Evolutionary conservation across 2,888 invertebrate species (phyloP).

Genomic region (Tetranychus piercei): DNA sequence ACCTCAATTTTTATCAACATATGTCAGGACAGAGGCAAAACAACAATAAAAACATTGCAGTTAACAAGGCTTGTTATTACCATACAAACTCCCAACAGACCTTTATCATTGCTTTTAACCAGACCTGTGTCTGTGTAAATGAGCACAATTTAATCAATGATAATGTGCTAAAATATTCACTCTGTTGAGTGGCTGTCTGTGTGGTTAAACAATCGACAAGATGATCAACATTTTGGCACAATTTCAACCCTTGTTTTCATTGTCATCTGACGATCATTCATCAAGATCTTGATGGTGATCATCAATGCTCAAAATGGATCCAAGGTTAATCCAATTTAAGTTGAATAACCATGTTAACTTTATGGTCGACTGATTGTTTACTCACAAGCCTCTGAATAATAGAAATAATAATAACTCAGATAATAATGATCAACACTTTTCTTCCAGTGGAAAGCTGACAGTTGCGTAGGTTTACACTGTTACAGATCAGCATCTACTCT

Average conservation of each 20-base stretch:
- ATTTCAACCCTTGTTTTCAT: not conserved
- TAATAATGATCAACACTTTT: not conserved
- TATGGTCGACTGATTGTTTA: not conserved
- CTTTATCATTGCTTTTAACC: too few relatives aligned
- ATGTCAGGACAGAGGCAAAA: too few relatives aligned
- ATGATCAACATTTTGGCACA: too few relatives aligned
- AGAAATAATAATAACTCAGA: not conserved
- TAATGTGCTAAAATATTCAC: too few relatives aligned
- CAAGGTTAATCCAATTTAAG: slow-evolving; percentile 5
- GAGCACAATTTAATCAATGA: too few relatives aligned
- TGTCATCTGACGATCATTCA: not conserved
- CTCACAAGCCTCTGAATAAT: not conserved
- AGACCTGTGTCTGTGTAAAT: too few relatives aligned
- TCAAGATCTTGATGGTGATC: not conserved
- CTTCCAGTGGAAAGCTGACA: not conserved
- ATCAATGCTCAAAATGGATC: not conserved
- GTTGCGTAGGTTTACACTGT: not conserved
- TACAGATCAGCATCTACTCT: not conserved
- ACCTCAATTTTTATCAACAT: too few relatives aligned
- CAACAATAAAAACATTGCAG: too few relatives aligned
- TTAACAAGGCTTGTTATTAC: too few relatives aligned
- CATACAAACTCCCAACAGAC: too few relatives aligned
- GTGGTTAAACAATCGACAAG: too few relatives aligned
- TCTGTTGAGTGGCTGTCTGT: too few relatives aligned
- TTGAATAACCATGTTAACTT: not conserved